A percentile compares a stretch with the other conserved stretches of the same genome.
Evolutionary conservation across 1,140 invertebrate species (phyloP).

Genomic region (Drosophila takahashii): DNA sequence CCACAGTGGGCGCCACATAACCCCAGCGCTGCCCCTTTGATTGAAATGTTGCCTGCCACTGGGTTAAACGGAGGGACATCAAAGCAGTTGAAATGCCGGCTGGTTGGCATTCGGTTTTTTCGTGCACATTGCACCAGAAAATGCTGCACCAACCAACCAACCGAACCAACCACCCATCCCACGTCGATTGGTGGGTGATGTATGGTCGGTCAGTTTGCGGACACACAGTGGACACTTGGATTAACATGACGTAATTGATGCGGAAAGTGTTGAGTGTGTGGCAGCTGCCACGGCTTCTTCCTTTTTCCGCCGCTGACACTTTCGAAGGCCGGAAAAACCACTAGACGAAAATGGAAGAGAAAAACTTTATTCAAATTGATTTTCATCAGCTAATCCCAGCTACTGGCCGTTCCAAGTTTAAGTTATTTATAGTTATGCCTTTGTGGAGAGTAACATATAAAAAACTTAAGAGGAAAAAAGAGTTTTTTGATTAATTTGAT

Average conservation of each 20-base stretch:
- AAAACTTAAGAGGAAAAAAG: background rate
- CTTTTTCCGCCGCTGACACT: background rate
- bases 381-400: conserved; percentile 37
- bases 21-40: conserved; percentile 51
- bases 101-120: conserved; percentile 64
- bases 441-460: background rate
- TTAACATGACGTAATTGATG: conserved; percentile 84
- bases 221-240: conserved; percentile 83
- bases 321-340: background rate
- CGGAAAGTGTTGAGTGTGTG: conserved; percentile 82
- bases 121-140: conserved; percentile 69
- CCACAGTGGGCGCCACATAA: conserved; percentile 10
- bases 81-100: conserved; percentile 70
- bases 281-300: conserved; percentile 56
- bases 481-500: too few species aligned
- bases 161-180: conserved; percentile 8
- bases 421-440: conserved; percentile 16
- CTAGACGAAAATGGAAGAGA: conserved; percentile 27
- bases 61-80: conserved; percentile 21
- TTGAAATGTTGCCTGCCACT: conserved; percentile 77
- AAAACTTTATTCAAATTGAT: conserved; percentile 69
- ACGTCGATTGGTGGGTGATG: conserved; percentile 55
- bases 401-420: background rate
- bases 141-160: conserved; percentile 42
- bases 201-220: conserved; percentile 84